Evolutionary conservation across 2,888 invertebrate species (phyloP).

Genomic region (Lycia hirtaria): DNA sequence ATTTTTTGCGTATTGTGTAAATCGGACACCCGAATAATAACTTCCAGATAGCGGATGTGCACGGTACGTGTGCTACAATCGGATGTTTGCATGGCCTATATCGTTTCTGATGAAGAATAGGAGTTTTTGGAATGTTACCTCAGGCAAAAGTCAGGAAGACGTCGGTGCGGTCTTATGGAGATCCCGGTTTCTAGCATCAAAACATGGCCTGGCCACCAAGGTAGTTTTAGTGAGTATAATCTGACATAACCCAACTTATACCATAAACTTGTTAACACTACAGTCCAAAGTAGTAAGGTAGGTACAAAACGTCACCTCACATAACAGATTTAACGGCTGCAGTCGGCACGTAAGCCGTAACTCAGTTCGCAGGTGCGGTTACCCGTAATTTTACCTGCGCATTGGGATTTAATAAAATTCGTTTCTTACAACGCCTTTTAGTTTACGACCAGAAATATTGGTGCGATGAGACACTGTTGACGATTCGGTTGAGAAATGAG

Average conservation of each 20-base stretch:
- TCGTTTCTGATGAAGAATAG: no score
- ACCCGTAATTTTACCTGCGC: slow-evolving; percentile 65
- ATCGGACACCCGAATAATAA: no score
- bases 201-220: no score
- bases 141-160: no score
- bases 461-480: slow-evolving; percentile 13
- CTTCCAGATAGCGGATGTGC: no score
- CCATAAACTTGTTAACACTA: slow-evolving; percentile 8
- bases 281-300: slow-evolving; percentile 2
- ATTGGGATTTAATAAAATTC: slow-evolving; percentile 77
- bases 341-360: slow-evolving; percentile 69
- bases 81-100: no score
- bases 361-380: slow-evolving; percentile 74
- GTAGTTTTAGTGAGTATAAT: no score
- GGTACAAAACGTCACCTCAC: slow-evolving; percentile 36
- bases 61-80: no score
- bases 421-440: slow-evolving; percentile 36
- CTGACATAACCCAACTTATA: not conserved
- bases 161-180: no score
- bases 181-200: no score
- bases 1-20: no score
- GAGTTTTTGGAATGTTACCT: no score
- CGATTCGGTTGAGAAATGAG: not conserved
- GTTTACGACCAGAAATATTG: slow-evolving; percentile 37
- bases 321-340: slow-evolving; percentile 52